Conservation (phyloP, 2,797 vertebrate species). For the Sylvia borin region DNA sequence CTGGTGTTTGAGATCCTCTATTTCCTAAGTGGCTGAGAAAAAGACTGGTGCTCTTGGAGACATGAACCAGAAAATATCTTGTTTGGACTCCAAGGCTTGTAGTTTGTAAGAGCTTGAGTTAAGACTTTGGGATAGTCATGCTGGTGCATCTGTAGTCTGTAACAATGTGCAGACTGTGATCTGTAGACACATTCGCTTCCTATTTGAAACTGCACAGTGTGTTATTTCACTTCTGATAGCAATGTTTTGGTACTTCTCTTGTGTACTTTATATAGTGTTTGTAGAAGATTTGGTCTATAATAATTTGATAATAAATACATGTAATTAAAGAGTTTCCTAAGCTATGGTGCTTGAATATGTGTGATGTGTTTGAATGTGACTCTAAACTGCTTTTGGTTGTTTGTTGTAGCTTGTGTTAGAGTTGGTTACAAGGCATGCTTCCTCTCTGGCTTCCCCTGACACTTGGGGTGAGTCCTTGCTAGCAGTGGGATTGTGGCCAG, state of each 20-base stretch:
- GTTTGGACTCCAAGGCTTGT: background rate
- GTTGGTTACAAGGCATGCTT: slow-evolving; percentile 83
- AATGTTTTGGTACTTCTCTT: background rate
- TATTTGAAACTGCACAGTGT: background rate
- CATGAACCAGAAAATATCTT: background rate
- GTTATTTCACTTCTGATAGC: background rate
- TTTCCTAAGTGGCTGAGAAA: background rate
- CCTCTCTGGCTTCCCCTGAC: slow-evolving; percentile 78
- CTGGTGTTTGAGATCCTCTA: background rate
- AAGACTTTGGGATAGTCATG: background rate
- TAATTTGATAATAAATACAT: background rate
- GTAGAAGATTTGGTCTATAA: background rate
- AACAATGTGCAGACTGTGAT: background rate
- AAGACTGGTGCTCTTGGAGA: background rate
- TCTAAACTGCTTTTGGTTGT: background rate
- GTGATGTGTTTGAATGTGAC: background rate
- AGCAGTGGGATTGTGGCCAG: slow-evolving; percentile 92
- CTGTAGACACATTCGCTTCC: background rate
- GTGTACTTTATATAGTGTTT: background rate
- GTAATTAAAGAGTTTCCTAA: background rate
- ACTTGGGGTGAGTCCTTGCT: slow-evolving; percentile 84
- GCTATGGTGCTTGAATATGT: background rate
- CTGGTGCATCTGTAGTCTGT: background rate
- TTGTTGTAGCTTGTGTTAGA: slow-evolving; percentile 82
- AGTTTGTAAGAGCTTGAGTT: background rate